These are phyloP conservation scores for Brachyhypopomus occidentalis DNA, from an alignment of 2,113 vertebrate genomes.

Conservation along the genomic window DNA sequence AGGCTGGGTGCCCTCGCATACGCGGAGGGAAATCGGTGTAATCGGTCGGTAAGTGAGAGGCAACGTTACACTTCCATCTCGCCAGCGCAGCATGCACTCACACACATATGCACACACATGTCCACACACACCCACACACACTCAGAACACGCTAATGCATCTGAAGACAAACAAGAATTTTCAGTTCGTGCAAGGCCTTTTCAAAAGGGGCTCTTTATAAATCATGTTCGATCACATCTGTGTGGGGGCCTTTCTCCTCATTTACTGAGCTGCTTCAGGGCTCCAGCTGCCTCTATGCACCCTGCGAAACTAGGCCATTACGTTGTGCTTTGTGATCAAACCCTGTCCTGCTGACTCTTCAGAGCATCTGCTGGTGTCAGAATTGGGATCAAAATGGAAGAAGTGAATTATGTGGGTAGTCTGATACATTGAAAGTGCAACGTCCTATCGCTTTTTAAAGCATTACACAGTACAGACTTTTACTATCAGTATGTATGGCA, in stretches of 20 bases:
- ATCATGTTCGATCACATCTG: constrained; percentile 20
- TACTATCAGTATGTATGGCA: constrained; percentile 11
- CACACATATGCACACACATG: background rate
- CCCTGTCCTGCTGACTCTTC: background rate
- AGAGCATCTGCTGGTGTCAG: background rate
- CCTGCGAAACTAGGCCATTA: constrained; percentile 9
- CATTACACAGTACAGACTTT: background rate
- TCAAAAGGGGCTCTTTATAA: constrained; percentile 8
- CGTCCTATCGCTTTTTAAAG: background rate
- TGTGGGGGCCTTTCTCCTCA: background rate
- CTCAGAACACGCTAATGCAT: background rate
- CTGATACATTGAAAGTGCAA: background rate
- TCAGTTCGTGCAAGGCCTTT: constrained; percentile 12
- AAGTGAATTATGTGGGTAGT: constrained; percentile 24
- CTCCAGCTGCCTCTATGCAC: background rate
- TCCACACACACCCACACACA: background rate
- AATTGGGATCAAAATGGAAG: background rate
- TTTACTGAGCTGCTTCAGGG: constrained; percentile 20
- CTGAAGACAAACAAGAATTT: background rate
- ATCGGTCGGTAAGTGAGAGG: constrained; percentile 40
- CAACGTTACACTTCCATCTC: constrained; percentile 8
- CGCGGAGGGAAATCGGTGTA: constrained; percentile 45
- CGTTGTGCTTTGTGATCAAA: constrained; percentile 31
- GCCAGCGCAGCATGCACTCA: background rate
- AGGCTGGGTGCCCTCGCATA: constrained; percentile 22